Conservation (phyloP, 37 sponge, comb jelly and placozoan genomes). For the Beroe forskalii region DNA sequence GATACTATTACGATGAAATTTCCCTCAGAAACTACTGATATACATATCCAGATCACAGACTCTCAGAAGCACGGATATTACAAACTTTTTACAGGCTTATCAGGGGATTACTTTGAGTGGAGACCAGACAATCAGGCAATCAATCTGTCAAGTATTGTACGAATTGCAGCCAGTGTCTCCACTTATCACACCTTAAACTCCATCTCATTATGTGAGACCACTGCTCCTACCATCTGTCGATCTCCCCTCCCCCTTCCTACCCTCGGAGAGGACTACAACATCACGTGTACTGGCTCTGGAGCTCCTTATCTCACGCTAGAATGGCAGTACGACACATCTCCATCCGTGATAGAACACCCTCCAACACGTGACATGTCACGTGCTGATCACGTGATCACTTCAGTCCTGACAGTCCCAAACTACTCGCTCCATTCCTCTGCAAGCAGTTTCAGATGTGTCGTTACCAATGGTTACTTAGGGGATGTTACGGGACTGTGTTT, state of each 20-base stretch:
- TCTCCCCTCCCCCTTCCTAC: neutral
- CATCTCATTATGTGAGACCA: neutral
- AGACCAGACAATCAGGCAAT: too few species aligned
- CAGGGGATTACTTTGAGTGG: too few species aligned
- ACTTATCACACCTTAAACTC: neutral
- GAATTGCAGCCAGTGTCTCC: too few species aligned
- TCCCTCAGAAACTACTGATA: too few species aligned
- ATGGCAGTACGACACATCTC: neutral
- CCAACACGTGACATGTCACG: neutral
- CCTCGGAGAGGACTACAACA: neutral
- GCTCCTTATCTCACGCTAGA: neutral
- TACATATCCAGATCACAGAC: too few species aligned
- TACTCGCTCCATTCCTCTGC: neutral
- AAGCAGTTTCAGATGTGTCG: too few species aligned
- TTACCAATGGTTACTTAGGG: too few species aligned
- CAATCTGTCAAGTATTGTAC: too few species aligned
- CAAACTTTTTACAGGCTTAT: too few species aligned
- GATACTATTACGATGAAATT: too few species aligned
- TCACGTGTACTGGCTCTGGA: neutral
- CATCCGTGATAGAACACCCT: neutral
- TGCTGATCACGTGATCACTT: neutral
- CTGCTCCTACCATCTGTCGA: neutral
- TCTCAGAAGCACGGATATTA: too few species aligned
- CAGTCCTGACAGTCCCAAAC: constrained; percentile 1
- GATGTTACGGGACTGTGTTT: too few species aligned